Conservation (phyloP, 2,113 vertebrate species). For the Psilopsiagon aymara region DNA sequence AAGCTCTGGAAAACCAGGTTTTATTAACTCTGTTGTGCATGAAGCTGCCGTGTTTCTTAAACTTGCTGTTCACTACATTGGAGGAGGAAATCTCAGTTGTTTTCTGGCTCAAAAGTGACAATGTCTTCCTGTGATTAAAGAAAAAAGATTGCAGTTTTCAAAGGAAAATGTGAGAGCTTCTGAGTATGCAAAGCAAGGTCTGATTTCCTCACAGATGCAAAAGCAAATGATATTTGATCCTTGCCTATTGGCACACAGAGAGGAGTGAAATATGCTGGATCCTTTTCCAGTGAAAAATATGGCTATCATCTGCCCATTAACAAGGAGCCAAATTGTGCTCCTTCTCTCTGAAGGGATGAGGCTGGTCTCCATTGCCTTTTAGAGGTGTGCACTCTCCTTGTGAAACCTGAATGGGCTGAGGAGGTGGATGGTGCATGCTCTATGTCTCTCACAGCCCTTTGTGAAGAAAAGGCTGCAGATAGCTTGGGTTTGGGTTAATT, state of each 20-base stretch:
- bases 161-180: neutral
- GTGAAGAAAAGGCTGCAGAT: neutral
- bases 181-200: neutral
- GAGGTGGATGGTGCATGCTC: neutral
- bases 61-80: neutral
- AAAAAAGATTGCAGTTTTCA: neutral
- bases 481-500: neutral
- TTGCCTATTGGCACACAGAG: neutral
- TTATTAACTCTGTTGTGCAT: neutral
- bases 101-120: neutral
- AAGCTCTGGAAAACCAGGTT: neutral
- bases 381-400: neutral
- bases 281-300: neutral
- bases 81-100: neutral
- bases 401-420: neutral
- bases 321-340: neutral
- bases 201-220: neutral
- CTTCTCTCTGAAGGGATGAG: neutral
- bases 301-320: neutral
- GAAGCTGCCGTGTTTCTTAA: neutral
- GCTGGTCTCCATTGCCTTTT: neutral
- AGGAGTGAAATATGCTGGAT: neutral
- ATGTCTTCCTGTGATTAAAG: neutral
- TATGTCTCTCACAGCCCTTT: neutral
- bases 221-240: neutral